Evolutionary conservation across 2,888 invertebrate species (phyloP), one percentile per base, ranked within the genome.

Genomic region (Aporophyla nigra): DNA sequence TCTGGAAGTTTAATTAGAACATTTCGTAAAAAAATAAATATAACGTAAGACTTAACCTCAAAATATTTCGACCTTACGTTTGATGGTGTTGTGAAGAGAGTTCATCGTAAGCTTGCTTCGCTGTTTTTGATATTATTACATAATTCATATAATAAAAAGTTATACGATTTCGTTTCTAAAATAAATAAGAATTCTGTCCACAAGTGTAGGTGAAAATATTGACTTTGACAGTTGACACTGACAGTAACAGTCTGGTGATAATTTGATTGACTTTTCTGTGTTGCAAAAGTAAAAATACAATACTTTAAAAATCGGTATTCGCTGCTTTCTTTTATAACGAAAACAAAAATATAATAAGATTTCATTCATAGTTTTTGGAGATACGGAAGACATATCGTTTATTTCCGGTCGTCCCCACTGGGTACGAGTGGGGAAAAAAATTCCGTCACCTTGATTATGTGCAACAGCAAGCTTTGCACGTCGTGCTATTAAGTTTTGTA

Each of bases 61-160:
- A 92, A 89, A 76, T 40, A 16, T 72, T 43, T 43, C 0, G 21
- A 74, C 93, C 95, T 85, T 93, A 96, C 96, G 94, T 93, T 95
- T 96, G 69, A 93, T 92, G 69, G 94, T 92, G 69, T 92, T 94
- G 10, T 94, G 94, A 76, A 96, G 85, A 53, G 94, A 94, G 85
- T 95, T 95, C 92, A 96, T 94, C 90, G 91, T 90, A 59, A 82
- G 75, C 71, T 85, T 78, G 67, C 59, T 81, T 70, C 65, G 69
- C 33, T 21, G 21, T 49, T 62, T 61, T 49, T 43, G 68, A 51
- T n/a, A 51, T 63, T 69, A 72, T 86, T 78, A 85, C 88, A 88
- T 89, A 80, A 70, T 83, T 78, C 24, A 19, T 46, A 2, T 5
- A 46, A 0, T 12, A 33, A 0, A 51, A 21, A 21, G 49, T 24